Evolutionary conservation across 2,113 vertebrate species (phyloP).

Genomic region (Myodes glareolus): DNA sequence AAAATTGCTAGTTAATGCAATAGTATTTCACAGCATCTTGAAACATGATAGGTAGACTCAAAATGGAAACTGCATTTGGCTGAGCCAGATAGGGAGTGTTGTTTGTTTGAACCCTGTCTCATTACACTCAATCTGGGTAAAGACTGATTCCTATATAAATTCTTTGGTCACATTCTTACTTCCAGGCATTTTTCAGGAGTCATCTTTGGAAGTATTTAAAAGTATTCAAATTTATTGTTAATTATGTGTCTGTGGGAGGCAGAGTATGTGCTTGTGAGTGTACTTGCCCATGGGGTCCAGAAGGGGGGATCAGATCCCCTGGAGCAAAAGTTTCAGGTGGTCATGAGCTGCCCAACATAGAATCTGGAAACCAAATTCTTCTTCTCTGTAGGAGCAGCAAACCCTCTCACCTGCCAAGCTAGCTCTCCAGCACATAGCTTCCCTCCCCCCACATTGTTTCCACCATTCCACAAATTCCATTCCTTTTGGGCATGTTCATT

Average conservation of each 20-base stretch:
- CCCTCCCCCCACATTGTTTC: background rate
- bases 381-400: background rate
- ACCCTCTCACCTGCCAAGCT: background rate
- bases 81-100: background rate
- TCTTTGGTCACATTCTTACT: background rate
- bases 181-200: background rate
- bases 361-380: background rate
- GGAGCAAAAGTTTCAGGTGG: background rate
- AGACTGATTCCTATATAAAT: background rate
- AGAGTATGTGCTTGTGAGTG: background rate
- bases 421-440: background rate
- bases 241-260: background rate
- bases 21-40: background rate
- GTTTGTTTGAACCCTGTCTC: background rate
- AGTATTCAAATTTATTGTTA: background rate
- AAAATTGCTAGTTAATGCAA: background rate
- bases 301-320: background rate
- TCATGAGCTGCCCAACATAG: background rate
- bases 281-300: background rate
- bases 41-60: conserved; percentile 13
- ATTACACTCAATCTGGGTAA: conserved; percentile 20
- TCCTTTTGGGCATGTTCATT: background rate
- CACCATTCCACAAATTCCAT: background rate
- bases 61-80: background rate
- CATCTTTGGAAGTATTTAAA: background rate